These are phyloP conservation scores for Agapornis roseicollis DNA, from an alignment of 2,113 vertebrate species.

Conservation along the genomic window DNA sequence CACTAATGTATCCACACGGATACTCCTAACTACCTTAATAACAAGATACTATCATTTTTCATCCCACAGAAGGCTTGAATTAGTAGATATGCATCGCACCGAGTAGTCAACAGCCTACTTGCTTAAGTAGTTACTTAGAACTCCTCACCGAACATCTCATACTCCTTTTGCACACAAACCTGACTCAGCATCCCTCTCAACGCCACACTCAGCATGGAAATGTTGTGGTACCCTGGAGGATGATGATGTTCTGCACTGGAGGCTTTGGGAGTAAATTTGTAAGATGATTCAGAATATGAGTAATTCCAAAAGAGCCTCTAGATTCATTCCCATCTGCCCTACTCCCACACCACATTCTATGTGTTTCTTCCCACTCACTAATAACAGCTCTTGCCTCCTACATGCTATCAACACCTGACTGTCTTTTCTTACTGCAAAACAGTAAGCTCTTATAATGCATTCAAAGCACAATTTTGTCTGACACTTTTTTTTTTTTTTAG, in stretches of 20 bases:
- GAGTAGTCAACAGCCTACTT: background rate
- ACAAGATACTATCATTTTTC: background rate
- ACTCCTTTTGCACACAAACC: background rate
- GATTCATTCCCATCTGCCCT: slow-evolving; percentile 44
- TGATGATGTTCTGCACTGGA: background rate
- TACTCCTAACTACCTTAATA: background rate
- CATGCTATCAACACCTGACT: slow-evolving; percentile 49
- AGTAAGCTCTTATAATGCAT: background rate
- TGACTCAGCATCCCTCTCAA: background rate
- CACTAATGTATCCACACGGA: background rate
- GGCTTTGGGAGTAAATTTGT: background rate
- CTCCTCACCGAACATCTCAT: background rate
- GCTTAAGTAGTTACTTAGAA: background rate
- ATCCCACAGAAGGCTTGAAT: background rate
- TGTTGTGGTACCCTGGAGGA: background rate
- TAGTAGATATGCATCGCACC: background rate
- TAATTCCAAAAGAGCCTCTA: slow-evolving; percentile 52
- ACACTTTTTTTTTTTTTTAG: slow-evolving; percentile 61
- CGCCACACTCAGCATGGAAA: background rate
- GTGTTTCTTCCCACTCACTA: slow-evolving; percentile 40
- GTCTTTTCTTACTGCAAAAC: slow-evolving; percentile 24
- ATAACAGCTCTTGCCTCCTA: slow-evolving; percentile 47
- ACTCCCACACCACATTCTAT: slow-evolving; percentile 43
- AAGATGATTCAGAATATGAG: slow-evolving; percentile 43
- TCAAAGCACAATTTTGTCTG: slow-evolving; percentile 62